A percentile compares a stretch with the other conserved stretches of the same genome.
Conservation (phyloP, 1,140 invertebrate species). For the Whitmania pigra region DNA sequence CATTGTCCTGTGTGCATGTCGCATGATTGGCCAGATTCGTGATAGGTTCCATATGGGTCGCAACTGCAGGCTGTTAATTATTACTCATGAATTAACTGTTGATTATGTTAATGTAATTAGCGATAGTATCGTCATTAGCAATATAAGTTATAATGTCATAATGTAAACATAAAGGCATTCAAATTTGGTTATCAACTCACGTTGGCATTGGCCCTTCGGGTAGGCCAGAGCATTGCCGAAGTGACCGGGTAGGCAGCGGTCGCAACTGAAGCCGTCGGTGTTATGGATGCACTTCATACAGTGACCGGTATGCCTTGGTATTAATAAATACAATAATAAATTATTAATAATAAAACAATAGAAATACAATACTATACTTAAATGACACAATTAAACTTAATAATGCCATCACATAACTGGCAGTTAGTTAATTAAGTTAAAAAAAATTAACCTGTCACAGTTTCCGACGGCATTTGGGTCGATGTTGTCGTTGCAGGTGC, state of each 20-base stretch:
- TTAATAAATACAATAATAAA: no score
- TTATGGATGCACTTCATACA: conserved; percentile 95
- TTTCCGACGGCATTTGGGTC: conserved; percentile 56
- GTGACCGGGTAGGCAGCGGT: conserved; percentile 69
- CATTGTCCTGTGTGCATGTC: conserved; percentile 55
- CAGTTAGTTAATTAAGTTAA: background rate
- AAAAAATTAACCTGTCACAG: conserved; percentile 37
- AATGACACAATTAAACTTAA: no score
- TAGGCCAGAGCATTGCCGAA: conserved; percentile 47
- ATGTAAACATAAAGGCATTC: no score
- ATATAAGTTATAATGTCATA: no score
- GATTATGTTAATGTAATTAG: no score
- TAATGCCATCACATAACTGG: no score
- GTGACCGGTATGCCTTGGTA: conserved; percentile 66
- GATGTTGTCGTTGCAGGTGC: conserved; percentile 88
- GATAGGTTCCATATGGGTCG: conserved; percentile 60
- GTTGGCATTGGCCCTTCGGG: conserved; percentile 76
- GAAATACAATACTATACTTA: no score
- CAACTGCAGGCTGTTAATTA: conserved; percentile 57
- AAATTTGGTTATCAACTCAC: no score
- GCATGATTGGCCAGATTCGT: conserved; percentile 49
- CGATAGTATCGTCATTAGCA: no score
- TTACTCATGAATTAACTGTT: no score
- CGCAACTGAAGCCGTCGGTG: conserved; percentile 68
- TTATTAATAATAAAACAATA: no score